Conservation (phyloP, 2,113 vertebrate species). For the Sorex fumeus region DNA sequence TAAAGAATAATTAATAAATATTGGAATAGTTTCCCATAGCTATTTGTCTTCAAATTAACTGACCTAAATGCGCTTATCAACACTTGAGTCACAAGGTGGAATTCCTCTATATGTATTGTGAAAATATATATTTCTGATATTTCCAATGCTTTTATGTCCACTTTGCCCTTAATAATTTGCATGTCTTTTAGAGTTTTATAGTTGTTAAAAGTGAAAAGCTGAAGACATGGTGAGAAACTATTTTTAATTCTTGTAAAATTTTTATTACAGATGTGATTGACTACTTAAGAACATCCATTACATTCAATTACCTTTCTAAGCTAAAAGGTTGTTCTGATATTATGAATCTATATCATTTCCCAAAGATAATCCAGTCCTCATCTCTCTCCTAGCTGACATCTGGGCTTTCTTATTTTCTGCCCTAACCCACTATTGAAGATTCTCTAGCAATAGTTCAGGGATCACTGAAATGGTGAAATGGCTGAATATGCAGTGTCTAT, state of each 20-base stretch:
- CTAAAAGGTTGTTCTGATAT: neutral
- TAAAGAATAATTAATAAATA: slow-evolving; percentile 50
- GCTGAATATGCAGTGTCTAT: neutral
- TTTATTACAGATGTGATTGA: neutral
- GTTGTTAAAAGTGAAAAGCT: neutral
- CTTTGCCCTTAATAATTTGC: neutral
- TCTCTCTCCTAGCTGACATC: neutral
- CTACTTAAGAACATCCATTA: neutral
- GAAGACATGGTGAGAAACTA: neutral
- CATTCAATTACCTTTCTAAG: neutral
- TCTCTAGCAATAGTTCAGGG: neutral
- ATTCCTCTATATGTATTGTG: neutral
- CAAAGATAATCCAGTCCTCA: neutral
- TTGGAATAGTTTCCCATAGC: slow-evolving; percentile 45
- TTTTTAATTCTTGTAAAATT: slow-evolving; percentile 35
- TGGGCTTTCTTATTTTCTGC: neutral
- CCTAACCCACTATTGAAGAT: neutral
- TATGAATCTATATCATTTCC: neutral
- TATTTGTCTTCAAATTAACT: slow-evolving; percentile 59
- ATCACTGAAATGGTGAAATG: neutral
- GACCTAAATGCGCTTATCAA: neutral
- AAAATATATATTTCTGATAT: slow-evolving; percentile 1
- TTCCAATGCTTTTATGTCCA: neutral
- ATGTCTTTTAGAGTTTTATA: neutral
- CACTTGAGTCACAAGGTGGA: slow-evolving; percentile 9